phyloP scores from a whole-genome alignment of 2,797 vertebrate genomes.

The Semaprochilodus insignis region DNA sequence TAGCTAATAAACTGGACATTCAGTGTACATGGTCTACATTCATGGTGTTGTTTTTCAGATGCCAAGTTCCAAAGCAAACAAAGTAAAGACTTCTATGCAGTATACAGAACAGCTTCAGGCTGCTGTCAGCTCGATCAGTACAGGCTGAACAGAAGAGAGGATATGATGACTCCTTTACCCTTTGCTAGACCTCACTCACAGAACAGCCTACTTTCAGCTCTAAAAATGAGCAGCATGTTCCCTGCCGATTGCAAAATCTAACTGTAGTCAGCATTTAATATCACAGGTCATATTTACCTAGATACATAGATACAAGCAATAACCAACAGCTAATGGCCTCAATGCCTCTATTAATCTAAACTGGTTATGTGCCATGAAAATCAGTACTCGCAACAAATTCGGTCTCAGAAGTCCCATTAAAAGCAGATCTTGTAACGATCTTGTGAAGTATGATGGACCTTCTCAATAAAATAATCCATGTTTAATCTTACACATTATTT shows the following conservation, averaged over 20 bases:
- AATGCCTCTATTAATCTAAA: not conserved
- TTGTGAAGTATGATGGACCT: not conserved
- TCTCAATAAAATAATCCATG: constrained; percentile 62
- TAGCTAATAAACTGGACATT: not conserved
- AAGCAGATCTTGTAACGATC: not conserved
- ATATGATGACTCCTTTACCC: not conserved
- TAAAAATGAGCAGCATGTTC: not conserved
- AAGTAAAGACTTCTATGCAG: constrained; percentile 21
- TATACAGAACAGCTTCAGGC: constrained; percentile 19
- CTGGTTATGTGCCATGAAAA: not conserved
- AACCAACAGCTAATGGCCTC: not conserved
- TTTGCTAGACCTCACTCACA: constrained; percentile 6
- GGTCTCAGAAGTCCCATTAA: not conserved
- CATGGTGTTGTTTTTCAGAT: not conserved
- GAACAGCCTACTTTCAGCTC: not conserved
- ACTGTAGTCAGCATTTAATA: not conserved
- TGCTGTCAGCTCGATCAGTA: constrained; percentile 31
- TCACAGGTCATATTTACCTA: not conserved
- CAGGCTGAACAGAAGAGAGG: constrained; percentile 15
- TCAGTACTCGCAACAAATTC: not conserved
- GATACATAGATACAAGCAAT: not conserved
- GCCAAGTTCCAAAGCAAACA: not conserved
- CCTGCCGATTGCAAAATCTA: not conserved
- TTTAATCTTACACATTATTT: constrained; percentile 65
- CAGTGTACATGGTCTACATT: not conserved